Conservation (phyloP, 1,140 invertebrate species). For the Capitella teleta region DNA sequence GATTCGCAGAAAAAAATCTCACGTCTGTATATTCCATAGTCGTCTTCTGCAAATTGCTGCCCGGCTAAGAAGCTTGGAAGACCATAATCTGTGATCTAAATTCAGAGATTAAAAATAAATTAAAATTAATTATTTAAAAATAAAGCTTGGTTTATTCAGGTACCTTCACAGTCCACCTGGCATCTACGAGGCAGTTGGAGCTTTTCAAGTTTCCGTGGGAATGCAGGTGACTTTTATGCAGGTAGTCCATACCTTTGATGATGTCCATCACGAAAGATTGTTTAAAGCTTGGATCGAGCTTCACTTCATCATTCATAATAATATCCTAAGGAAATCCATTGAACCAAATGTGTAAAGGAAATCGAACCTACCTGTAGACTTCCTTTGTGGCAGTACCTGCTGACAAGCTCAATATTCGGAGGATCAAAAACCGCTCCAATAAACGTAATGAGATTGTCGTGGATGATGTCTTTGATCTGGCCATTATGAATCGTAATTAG, state of each 20-base stretch:
- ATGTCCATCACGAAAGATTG: constrained; percentile 24
- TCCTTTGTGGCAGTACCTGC: constrained; percentile 60
- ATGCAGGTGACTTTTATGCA: constrained; percentile 73
- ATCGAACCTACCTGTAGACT: too few relatives aligned
- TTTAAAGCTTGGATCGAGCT: too few relatives aligned
- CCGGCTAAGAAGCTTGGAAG: constrained; percentile 10
- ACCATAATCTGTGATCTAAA: constrained; percentile 13
- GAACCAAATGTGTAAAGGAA: too few relatives aligned
- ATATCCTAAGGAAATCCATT: too few relatives aligned
- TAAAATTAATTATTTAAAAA: not conserved
- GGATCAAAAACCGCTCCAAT: constrained; percentile 62
- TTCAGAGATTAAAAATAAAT: constrained; percentile 31
- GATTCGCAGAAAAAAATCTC: not conserved
- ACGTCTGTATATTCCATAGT: constrained; percentile 8
- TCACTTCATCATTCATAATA: too few relatives aligned
- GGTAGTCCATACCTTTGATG: constrained; percentile 58
- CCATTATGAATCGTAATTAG: too few relatives aligned
- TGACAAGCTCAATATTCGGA: constrained; percentile 57
- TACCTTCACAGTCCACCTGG: constrained; percentile 81
- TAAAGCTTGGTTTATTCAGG: not conserved
- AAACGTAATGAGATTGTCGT: constrained; percentile 14
- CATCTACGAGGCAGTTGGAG: constrained; percentile 78
- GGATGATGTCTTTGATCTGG: constrained; percentile 12
- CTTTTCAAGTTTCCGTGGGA: constrained; percentile 89
- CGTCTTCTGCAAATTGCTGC: not conserved